Conservation (phyloP, 2,797 vertebrate genomes). For the Kryptolebias ocellatus region DNA sequence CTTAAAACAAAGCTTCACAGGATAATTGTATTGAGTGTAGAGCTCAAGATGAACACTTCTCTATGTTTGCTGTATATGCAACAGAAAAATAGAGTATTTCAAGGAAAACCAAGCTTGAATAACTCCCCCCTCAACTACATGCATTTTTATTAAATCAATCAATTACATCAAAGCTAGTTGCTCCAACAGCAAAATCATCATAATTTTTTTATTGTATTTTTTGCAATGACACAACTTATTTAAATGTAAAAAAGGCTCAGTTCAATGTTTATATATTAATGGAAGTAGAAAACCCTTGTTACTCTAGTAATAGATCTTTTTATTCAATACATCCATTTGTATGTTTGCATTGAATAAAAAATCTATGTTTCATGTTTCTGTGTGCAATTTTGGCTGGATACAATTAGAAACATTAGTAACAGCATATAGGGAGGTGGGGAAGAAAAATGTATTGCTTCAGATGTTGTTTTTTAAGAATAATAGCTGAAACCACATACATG, state of each 20-base stretch:
- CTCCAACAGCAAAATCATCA: constrained; percentile 1
- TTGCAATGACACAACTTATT: not conserved
- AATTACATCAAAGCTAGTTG: not conserved
- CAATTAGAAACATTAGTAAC: constrained; percentile 21
- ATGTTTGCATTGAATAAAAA: too few relatives aligned
- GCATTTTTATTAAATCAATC: constrained; percentile 22
- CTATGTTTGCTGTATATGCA: constrained; percentile 13
- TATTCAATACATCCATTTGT: too few relatives aligned
- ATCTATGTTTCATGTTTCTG: constrained; percentile 28
- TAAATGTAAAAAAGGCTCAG: not conserved
- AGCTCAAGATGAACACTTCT: constrained; percentile 13
- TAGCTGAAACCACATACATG: constrained; percentile 23
- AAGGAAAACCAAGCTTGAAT: constrained; percentile 24
- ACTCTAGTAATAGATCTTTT: too few relatives aligned
- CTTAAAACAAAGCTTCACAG: not conserved
- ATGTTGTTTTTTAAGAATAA: constrained; percentile 28
- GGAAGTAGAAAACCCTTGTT: not conserved
- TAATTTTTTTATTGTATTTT: constrained; percentile 9
- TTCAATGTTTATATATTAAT: constrained; percentile 8
- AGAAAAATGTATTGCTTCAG: constrained; percentile 23
- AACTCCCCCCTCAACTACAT: constrained; percentile 1
- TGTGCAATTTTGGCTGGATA: constrained; percentile 17
- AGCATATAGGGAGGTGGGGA: constrained; percentile 18
- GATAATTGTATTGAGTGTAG: not conserved
- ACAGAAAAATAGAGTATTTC: constrained; percentile 18